Conservation (phyloP, 2,888 invertebrate genomes). For the Apodemia zela region DNA sequence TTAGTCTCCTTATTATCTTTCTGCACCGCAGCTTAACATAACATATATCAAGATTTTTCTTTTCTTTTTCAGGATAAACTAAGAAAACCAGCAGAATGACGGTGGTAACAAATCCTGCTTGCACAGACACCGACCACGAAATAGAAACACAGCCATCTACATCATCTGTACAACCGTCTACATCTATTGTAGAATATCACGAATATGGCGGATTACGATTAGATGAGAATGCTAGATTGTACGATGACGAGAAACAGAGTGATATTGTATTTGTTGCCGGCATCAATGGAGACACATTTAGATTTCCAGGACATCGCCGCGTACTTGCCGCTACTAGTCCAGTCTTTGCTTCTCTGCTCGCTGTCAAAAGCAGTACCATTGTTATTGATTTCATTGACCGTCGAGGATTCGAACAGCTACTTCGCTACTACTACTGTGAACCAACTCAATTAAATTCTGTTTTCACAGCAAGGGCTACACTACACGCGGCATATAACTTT, state of each 20-base stretch:
- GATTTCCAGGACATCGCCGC: constrained; percentile 84
- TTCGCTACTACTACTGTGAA: constrained; percentile 84
- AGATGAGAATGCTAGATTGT: constrained; percentile 57
- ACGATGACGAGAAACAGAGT: constrained; percentile 77
- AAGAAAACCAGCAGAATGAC: constrained; percentile 54
- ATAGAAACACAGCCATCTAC: constrained; percentile 38
- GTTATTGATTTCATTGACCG: constrained; percentile 82
- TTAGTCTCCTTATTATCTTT: too few relatives aligned
- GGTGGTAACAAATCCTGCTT: constrained; percentile 69
- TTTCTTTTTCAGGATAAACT: constrained; percentile 46
- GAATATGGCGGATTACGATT: constrained; percentile 37
- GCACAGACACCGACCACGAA: constrained; percentile 48
- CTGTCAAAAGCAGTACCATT: constrained; percentile 64
- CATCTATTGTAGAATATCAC: constrained; percentile 26
- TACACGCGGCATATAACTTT: constrained; percentile 88
- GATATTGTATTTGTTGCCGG: constrained; percentile 84
- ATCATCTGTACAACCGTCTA: constrained; percentile 28
- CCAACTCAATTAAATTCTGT: constrained; percentile 82
- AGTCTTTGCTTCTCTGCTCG: constrained; percentile 81
- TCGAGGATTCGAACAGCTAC: constrained; percentile 83
- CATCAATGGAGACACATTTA: constrained; percentile 82
- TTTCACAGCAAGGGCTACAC: constrained; percentile 83
- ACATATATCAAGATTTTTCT: constrained; percentile 20
- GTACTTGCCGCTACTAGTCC: constrained; percentile 82
- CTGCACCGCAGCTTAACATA: too few relatives aligned